These are phyloP conservation scores for Pseudomyrmex flavicornis DNA, from an alignment of 1,140 invertebrate species.

Conservation along the genomic window DNA sequence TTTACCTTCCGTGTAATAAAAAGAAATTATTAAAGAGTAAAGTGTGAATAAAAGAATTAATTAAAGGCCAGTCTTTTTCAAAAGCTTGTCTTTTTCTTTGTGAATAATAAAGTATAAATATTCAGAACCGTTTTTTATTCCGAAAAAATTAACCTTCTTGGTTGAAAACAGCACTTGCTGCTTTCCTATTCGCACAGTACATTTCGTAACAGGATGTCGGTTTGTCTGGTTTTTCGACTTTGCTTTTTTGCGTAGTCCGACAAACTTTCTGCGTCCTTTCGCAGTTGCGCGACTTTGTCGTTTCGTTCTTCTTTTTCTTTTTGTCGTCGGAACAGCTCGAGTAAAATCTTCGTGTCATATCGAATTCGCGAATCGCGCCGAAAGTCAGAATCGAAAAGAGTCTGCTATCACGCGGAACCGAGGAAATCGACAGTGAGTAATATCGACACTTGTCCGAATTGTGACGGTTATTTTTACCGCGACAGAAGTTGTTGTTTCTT, in stretches of 20 bases:
- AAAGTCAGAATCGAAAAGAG: constrained; percentile 9
- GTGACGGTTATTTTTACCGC: neutral
- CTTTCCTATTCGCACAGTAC: constrained; percentile 15
- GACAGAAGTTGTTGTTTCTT: neutral
- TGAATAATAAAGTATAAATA: neutral
- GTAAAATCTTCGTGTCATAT: neutral
- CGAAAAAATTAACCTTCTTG: constrained; percentile 24
- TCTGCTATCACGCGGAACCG: neutral
- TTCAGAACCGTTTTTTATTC: neutral
- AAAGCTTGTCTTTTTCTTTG: neutral
- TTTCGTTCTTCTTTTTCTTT: constrained; percentile 4
- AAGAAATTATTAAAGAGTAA: neutral
- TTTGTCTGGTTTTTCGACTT: neutral
- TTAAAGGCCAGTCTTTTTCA: neutral
- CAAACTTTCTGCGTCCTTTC: neutral
- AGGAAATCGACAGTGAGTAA: constrained; percentile 28
- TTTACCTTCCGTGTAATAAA: neutral
- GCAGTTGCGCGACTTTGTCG: neutral
- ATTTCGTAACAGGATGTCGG: neutral
- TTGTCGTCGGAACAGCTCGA: neutral
- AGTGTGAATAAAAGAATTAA: neutral
- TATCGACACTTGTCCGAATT: neutral
- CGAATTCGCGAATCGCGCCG: neutral
- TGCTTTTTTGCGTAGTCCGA: neutral
- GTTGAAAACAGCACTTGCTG: neutral